Base-by-base conservation (phyloP, 2,888 invertebrate species). In the Agriopis aurantiaria region DNA sequence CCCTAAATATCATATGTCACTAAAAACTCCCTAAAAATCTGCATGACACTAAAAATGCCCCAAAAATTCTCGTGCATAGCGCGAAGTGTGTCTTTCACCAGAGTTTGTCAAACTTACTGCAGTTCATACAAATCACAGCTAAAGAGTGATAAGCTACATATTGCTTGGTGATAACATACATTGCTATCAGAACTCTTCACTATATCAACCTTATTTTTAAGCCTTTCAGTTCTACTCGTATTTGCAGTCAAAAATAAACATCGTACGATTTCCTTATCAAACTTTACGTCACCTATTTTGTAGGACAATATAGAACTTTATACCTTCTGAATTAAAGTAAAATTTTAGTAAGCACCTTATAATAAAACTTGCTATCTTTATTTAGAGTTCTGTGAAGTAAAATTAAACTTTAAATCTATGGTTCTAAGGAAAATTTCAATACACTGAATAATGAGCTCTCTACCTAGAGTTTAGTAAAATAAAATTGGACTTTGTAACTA, bases 261-360 rank as follows among this genome's bases (percentile, higher is more conserved):
- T 73, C 69, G 52, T 64, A 71, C 45, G 70, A 73, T 59, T 65
- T 51, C 17, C 52, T 72, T 72, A 71, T 66, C 70, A 65, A 17
- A 33, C 14, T 33, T 69, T 56, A 62, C 62, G 61, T 67, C 48
- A 56, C 41, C 5, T 59, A 8, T 40, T 55, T 40, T 12, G n/a
- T 41, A 4, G 17, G 40, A 41, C 8, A n/a, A 67, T 51, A 48
- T 49, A 23, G 23, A 40, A 51, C 55, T 33, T 51, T 61, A 67
- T 8, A 7, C 8, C 7, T n/a, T 7, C 8, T 48, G 5, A 4
- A 4, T 33, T 48, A 33, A 12, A 23, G 58, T 58, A 12, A 11
- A 12, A 46, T 56, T 33, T 33, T 5, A 43, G 8, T 14, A 8
- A 4, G 3, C 2, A 41, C 8, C 12, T 12, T 10, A 4, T 12